phyloP scores from a whole-genome alignment of 1,140 invertebrate species.

The Portunus trituberculatus region DNA sequence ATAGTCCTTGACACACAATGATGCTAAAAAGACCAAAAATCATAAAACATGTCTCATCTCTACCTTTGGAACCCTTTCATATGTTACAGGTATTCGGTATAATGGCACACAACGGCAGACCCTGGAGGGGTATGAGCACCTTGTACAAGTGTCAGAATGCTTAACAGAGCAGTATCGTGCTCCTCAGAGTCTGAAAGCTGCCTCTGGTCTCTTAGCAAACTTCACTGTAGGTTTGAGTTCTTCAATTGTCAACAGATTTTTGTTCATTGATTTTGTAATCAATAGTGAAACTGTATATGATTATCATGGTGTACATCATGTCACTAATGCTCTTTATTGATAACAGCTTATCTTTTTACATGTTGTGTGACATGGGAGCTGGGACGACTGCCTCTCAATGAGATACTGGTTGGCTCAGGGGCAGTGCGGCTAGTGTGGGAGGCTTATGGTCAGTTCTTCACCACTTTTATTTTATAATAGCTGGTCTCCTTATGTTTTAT shows the following conservation, averaged over 20 bases:
- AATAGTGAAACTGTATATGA: neutral
- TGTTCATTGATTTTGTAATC: neutral
- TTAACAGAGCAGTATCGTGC: neutral
- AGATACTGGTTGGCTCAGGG: constrained; percentile 31
- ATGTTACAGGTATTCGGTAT: neutral
- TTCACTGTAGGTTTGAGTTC: neutral
- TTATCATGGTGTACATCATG: neutral
- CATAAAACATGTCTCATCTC: no score
- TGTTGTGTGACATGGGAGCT: neutral
- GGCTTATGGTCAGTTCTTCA: neutral
- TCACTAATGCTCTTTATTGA: neutral
- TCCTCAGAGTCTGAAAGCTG: no score
- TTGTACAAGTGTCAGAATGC: neutral
- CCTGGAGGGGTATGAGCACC: neutral
- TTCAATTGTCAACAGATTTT: neutral
- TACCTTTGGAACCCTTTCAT: no score
- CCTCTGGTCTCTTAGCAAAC: neutral
- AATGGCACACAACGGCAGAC: neutral
- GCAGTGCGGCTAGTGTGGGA: constrained; percentile 50
- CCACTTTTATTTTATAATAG: no score
- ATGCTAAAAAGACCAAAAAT: no score
- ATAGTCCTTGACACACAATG: no score
- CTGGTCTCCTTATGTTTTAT: no score
- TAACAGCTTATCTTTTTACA: neutral
- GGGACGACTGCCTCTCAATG: neutral